Conservation (phyloP, 1,140 invertebrate species). For the Drosophila murphyi region DNA sequence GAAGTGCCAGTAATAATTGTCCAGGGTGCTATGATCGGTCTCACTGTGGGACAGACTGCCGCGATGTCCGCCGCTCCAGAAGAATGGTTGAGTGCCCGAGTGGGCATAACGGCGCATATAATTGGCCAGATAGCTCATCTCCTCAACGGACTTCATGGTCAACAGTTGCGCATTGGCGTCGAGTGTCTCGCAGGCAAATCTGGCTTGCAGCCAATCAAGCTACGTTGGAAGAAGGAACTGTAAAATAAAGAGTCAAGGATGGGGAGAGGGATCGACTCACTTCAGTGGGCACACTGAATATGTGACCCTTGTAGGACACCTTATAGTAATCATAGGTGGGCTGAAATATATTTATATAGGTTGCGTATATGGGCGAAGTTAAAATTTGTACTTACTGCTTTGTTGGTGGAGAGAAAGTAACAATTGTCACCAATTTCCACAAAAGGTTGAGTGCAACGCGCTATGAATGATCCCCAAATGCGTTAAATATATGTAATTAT, state of each 20-base stretch:
- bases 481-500: neutral
- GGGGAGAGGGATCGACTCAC: slow-evolving; percentile 25
- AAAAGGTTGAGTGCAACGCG: slow-evolving; percentile 51
- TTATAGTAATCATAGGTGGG: slow-evolving; percentile 61
- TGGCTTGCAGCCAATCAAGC: slow-evolving; percentile 56
- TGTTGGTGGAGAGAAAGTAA: slow-evolving; percentile 66
- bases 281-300: slow-evolving; percentile 53
- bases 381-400: slow-evolving; percentile 41
- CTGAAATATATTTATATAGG: slow-evolving; percentile 9
- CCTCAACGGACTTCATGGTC: slow-evolving; percentile 24
- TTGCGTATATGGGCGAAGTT: neutral
- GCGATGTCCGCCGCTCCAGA: slow-evolving; percentile 63
- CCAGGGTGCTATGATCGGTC: slow-evolving; percentile 21
- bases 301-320: slow-evolving; percentile 49
- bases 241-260: neutral
- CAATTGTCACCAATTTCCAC: slow-evolving; percentile 53
- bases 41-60: slow-evolving; percentile 29
- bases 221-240: neutral
- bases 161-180: slow-evolving; percentile 36
- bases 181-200: slow-evolving; percentile 58
- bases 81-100: slow-evolving; percentile 26
- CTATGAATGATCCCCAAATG: slow-evolving; percentile 8
- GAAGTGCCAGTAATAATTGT: slow-evolving; percentile 55
- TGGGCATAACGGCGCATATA: slow-evolving; percentile 44
- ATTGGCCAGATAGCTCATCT: slow-evolving; percentile 35